Evolutionary conservation across 2,113 vertebrate genomes (phyloP).

Genomic region (Chionomys nivalis): DNA sequence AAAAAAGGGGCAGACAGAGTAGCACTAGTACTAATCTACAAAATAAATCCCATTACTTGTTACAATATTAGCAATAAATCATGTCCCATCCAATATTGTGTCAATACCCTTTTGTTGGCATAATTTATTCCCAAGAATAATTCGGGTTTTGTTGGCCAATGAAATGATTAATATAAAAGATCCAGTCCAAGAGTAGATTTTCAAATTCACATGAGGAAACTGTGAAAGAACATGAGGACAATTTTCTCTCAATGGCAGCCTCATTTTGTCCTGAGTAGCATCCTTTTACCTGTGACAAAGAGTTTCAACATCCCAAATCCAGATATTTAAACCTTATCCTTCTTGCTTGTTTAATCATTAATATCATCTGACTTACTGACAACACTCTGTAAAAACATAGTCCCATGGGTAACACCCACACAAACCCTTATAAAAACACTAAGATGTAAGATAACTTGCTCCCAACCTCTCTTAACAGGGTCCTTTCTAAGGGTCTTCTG

Average conservation of each 20-base stretch:
- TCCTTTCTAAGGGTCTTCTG: too few relatives aligned
- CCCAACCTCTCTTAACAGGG: too few relatives aligned
- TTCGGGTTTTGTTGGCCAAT: background rate
- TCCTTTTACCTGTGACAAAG: background rate
- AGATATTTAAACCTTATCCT: too few relatives aligned
- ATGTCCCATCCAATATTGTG: background rate
- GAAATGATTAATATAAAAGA: background rate
- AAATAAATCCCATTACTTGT: background rate
- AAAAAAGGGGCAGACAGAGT: fast-evolving
- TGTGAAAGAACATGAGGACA: background rate
- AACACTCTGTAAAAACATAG: background rate
- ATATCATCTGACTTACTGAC: background rate
- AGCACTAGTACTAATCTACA: background rate
- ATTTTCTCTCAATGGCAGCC: background rate
- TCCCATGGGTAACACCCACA: background rate
- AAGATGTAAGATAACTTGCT: background rate
- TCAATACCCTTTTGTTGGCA: background rate
- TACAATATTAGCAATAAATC: background rate
- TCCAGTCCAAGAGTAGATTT: background rate
- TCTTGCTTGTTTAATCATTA: background rate
- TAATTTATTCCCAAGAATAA: background rate
- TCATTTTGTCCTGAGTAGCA: background rate
- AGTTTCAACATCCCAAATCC: background rate
- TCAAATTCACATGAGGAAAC: slow-evolving; percentile 10
- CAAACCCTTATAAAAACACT: background rate